Base-by-base conservation (phyloP, 2,797 vertebrate genomes). In the Esox lucius region DNA sequence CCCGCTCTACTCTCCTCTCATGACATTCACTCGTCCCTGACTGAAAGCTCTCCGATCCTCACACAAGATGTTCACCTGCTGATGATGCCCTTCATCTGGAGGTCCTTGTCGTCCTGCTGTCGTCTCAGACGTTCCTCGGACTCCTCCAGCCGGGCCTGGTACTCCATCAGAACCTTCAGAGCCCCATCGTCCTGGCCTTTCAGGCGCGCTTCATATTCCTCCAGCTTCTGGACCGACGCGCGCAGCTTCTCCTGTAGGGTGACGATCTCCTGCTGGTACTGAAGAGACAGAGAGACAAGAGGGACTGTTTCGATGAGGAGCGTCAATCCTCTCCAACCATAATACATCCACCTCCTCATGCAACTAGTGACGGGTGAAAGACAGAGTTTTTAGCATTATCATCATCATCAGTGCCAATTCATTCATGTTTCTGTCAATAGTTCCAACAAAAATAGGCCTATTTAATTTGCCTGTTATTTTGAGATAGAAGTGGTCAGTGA, bases 61-160 rank as follows among this genome's bases (percentile, higher is more conserved):
- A 64, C 61, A 6, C 12, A 13, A 28, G 61, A 31, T 26, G 26
- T 51, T 59, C 42, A 98, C 97, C 97, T 96, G 95, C 96, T 98
- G 92, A 99, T 99, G 89, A 99, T 99, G 90, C 97, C 96, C 87
- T 98, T 99, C 97, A 99, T 99, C 93, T 99, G 97, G 77, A 98
- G 95, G 88, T 99, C 98, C 86, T 99, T 99, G 90, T 99, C 97
- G 0, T 99, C 96, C 88, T 98, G 97, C 92, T 98, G 97, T 72
- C 97, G 84, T 26, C 96, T 94, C 81, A 98, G 94, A 4, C 97
- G 90, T 83, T 99, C 97, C 92, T 99, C 98, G 0, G 97, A 96
- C 89, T 99, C 98, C 88, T 99, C 97, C 90, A 99, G 95, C 75
- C 97, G 85, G 1, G 96, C 95, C 93, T 99, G 98, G 87, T 99